Percentiles rank a stretch among this genome's conserved stretches.
Evolutionary conservation across 2,113 vertebrate genomes (phyloP).

Genomic region (Apteryx mantelli): DNA sequence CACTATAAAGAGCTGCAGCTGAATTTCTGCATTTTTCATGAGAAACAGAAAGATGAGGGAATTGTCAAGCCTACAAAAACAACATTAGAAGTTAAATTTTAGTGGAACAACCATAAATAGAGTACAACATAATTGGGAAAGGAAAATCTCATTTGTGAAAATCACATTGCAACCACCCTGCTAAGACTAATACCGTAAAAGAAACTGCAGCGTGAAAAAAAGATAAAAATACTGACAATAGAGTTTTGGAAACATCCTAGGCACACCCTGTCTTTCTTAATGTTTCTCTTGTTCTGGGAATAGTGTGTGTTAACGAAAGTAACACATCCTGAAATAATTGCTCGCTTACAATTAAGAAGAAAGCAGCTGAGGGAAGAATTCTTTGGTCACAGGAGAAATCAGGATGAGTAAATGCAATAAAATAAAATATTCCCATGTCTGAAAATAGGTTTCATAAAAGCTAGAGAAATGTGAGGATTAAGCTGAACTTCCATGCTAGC

Average conservation of each 20-base stretch:
- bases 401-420: slow-evolving; percentile 56
- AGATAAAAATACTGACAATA: neutral
- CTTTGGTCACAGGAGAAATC: slow-evolving; percentile 56
- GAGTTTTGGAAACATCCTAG: neutral
- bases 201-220: neutral
- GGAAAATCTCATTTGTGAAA: slow-evolving; percentile 36
- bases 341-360: slow-evolving; percentile 56
- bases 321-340: slow-evolving; percentile 65
- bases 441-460: slow-evolving; percentile 43
- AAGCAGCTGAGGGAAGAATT: slow-evolving; percentile 32
- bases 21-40: slow-evolving; percentile 68
- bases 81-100: slow-evolving; percentile 55
- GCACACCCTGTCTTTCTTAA: neutral
- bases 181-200: neutral
- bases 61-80: slow-evolving; percentile 50
- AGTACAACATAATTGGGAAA: slow-evolving; percentile 42
- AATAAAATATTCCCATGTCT: slow-evolving; percentile 42
- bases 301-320: neutral
- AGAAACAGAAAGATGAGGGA: slow-evolving; percentile 39
- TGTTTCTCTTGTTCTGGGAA: slow-evolving; percentile 18
- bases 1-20: slow-evolving; percentile 61
- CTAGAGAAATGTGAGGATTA: slow-evolving; percentile 11
- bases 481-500: neutral
- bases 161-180: neutral
- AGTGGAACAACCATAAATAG: slow-evolving; percentile 53